These are phyloP conservation scores for Escarpia spicata DNA, from an alignment of 2,888 invertebrate species.

Conservation along the genomic window DNA sequence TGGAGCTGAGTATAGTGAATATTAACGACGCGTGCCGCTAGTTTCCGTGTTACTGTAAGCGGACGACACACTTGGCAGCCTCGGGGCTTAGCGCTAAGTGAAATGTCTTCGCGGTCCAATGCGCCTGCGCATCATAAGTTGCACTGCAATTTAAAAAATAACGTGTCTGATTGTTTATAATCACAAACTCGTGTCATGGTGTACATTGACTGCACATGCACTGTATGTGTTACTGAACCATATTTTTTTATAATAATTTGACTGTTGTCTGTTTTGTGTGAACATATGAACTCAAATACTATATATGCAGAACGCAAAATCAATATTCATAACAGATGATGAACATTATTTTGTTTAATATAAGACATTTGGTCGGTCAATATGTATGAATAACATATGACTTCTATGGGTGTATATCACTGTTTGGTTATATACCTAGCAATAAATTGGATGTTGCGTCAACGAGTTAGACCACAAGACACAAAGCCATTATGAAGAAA, in stretches of 20 bases:
- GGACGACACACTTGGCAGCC: neutral
- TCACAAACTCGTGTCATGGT: neutral
- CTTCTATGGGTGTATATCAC: too few species aligned
- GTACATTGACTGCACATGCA: neutral
- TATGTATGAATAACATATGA: too few species aligned
- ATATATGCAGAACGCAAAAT: neutral
- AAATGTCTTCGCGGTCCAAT: neutral
- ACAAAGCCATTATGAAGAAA: too few species aligned
- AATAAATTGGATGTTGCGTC: too few species aligned
- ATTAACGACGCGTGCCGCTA: neutral
- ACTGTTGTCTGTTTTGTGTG: neutral
- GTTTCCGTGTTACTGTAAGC: neutral
- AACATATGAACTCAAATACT: neutral
- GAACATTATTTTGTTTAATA: too few species aligned
- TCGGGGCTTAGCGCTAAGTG: neutral
- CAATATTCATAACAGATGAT: too few species aligned
- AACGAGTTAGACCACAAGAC: neutral
- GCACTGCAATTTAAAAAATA: neutral
- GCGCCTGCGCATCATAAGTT: neutral
- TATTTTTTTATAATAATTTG: neutral
- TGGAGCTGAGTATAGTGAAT: neutral
- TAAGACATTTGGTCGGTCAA: too few species aligned
- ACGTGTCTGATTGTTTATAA: neutral
- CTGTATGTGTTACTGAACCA: neutral
- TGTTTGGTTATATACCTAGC: too few species aligned